These are phyloP conservation scores for Camponotus floridanus DNA, from an alignment of 1,140 invertebrate genomes.

Conservation along the genomic window DNA sequence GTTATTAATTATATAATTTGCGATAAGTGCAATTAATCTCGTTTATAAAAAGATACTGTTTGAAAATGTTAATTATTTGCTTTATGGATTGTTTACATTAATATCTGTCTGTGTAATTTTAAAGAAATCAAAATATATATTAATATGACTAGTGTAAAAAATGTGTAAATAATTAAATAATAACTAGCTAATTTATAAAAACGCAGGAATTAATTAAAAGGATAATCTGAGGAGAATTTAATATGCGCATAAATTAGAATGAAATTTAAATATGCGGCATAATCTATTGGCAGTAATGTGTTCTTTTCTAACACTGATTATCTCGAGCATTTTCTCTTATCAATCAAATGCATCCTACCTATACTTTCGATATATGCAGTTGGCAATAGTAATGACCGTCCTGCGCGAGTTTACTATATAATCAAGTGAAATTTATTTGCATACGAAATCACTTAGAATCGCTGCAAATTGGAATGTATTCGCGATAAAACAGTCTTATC, in stretches of 20 bases:
- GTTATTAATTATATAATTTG: background rate
- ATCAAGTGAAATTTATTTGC: conserved; percentile 69
- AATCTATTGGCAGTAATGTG: conserved; percentile 47
- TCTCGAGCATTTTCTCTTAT: conserved; percentile 60
- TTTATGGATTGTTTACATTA: too few relatives aligned
- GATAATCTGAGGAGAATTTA: background rate
- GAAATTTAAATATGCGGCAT: background rate
- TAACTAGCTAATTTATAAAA: too few relatives aligned
- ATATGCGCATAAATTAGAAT: background rate
- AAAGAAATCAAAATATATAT: too few relatives aligned
- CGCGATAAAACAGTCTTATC: conserved; percentile 33
- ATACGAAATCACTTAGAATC: conserved; percentile 65
- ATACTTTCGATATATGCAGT: conserved; percentile 65
- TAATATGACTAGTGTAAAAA: too few relatives aligned
- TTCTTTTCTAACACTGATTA: conserved; percentile 58
- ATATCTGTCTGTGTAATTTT: too few relatives aligned
- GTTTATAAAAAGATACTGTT: background rate
- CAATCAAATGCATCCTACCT: conserved; percentile 55
- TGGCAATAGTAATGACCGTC: conserved; percentile 58
- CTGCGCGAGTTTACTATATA: conserved; percentile 16
- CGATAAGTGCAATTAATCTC: background rate
- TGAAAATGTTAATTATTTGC: too few relatives aligned
- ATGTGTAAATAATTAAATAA: too few relatives aligned
- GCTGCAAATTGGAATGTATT: conserved; percentile 59
- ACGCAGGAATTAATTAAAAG: background rate